phyloP scores from a whole-genome alignment of 2,113 vertebrate species.

The Naja naja region DNA sequence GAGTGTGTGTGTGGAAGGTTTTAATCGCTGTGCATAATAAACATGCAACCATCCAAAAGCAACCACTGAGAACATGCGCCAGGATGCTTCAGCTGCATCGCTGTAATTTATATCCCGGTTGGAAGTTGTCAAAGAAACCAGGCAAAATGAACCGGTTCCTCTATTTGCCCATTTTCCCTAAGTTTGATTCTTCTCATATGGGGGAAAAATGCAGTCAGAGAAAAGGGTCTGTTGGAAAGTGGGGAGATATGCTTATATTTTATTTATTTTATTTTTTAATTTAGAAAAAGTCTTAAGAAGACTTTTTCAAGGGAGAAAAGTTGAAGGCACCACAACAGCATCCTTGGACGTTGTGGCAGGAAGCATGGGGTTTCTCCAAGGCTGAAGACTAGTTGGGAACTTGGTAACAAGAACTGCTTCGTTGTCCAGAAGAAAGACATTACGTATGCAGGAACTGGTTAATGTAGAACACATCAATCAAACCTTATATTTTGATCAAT shows the following conservation, averaged over 20 bases:
- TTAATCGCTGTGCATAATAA: conserved; percentile 58
- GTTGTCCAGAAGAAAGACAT: not conserved
- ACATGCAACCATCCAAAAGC: conserved; percentile 38
- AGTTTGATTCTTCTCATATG: conserved; percentile 20
- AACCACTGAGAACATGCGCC: conserved; percentile 20
- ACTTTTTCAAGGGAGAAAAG: not conserved
- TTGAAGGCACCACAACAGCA: not conserved
- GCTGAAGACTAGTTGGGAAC: not conserved
- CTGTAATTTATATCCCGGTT: conserved; percentile 51
- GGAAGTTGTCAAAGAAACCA: conserved; percentile 51
- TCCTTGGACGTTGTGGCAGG: not conserved
- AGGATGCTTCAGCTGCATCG: conserved; percentile 31
- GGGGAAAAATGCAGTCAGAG: not conserved
- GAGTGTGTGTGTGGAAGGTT: conserved; percentile 49
- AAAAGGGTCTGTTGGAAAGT: not conserved
- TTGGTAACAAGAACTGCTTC: not conserved
- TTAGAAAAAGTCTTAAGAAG: not conserved
- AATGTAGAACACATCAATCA: not conserved
- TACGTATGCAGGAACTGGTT: not conserved
- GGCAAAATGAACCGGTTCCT: conserved; percentile 8
- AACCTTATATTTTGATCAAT: not conserved
- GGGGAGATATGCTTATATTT: not conserved
- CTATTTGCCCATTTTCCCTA: not conserved
- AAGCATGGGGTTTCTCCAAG: not conserved
- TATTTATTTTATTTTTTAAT: not conserved